These are phyloP conservation scores for Habropoda laboriosa DNA, from an alignment of 1,140 invertebrate genomes.

Conservation along the genomic window DNA sequence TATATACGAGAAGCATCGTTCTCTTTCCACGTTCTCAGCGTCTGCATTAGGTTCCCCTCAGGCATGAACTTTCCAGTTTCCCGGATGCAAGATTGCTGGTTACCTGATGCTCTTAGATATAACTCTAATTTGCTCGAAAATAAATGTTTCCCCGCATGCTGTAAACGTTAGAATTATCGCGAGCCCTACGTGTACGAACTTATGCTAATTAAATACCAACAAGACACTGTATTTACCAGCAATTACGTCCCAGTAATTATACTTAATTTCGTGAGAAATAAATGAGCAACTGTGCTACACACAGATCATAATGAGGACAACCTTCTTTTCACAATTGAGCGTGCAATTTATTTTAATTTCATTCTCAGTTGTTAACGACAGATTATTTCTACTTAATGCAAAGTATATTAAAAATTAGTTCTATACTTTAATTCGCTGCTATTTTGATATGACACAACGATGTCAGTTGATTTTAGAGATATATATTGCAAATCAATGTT, in stretches of 20 bases:
- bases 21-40: background rate
- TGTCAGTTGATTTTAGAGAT: too few relatives aligned
- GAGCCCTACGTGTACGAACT: background rate
- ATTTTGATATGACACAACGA: too few relatives aligned
- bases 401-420: too few relatives aligned
- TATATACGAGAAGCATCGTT: background rate
- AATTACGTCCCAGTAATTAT: background rate
- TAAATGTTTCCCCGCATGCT: background rate
- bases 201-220: constrained; percentile 20
- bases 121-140: background rate
- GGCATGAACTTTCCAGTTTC: background rate
- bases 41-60: background rate
- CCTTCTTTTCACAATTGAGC: background rate
- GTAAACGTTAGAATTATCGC: background rate
- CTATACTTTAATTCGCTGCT: too few relatives aligned
- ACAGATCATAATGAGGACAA: background rate
- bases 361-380: too few relatives aligned
- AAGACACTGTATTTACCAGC: background rate
- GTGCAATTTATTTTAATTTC: background rate
- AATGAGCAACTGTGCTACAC: background rate
- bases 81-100: background rate
- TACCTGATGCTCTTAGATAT: background rate
- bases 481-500: too few relatives aligned
- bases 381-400: too few relatives aligned
- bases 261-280: background rate